phyloP scores from a whole-genome alignment of 2,113 vertebrate genomes.

The Trogon melanurus region DNA sequence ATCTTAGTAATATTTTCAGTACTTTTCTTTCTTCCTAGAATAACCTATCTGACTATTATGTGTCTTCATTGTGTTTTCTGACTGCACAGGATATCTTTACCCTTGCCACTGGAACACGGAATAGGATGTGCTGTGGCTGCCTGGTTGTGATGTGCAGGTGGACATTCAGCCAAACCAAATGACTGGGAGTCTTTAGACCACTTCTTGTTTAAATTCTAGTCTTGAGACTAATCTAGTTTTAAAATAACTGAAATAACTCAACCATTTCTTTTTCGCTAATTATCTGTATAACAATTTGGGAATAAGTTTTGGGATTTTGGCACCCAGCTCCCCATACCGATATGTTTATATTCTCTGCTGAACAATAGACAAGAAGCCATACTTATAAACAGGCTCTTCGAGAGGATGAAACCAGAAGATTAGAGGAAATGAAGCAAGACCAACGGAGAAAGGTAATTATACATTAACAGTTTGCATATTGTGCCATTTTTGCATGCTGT shows the following conservation, averaged over 20 bases:
- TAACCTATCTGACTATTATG: neutral
- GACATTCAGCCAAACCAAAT: neutral
- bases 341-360: conserved; percentile 10
- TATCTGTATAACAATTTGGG: neutral
- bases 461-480: conserved; percentile 34
- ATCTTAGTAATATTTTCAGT: neutral
- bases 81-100: neutral
- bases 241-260: neutral
- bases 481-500: conserved; percentile 48
- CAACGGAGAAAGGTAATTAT: conserved; percentile 77
- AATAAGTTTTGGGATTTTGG: neutral
- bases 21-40: neutral
- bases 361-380: conserved; percentile 58
- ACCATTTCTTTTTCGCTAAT: neutral
- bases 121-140: neutral
- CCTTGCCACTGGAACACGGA: neutral
- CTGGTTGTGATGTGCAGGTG: neutral
- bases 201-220: neutral
- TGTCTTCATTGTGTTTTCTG: neutral
- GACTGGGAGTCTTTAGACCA: neutral
- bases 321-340: neutral
- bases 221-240: neutral
- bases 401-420: conserved; percentile 62
- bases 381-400: conserved; percentile 57
- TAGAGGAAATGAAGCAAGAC: conserved; percentile 75